Base-by-base conservation (phyloP, 1,140 invertebrate genomes). In the Gonioctena quinquepunctata region DNA sequence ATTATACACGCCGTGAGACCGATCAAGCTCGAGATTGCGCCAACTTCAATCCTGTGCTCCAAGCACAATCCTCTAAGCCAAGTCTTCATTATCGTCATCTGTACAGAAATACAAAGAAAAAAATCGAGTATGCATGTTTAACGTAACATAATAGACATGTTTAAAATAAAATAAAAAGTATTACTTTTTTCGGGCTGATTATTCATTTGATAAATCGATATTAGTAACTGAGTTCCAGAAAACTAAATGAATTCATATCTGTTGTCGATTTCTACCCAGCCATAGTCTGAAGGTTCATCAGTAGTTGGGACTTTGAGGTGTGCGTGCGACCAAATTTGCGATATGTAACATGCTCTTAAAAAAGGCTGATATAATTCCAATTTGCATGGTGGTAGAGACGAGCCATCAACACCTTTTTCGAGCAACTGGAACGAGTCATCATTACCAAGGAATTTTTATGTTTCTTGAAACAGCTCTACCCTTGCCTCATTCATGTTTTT, bases 311-410 rank as follows among this genome's bases (percentile, higher is more conserved):
- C 13, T 11, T 64, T 63, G 16, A 61, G 54, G 49, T 71, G 33
- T 61, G 59, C 56, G 33, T 71, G 52, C 61, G 28, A 42, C 69
- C 54, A 68, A 48, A 71, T 8, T 21, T 66, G 60, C 19, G 59
- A 33, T 13, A 71, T 25, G 16, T 71, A 68, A 13, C 56, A 52
- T 33, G 62, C 33, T 50, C 27, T 21, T 26, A 61, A 63, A 49
- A 68, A 67, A 61, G 67, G 65, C 16, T 71, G 57, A 56, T 49
- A 28, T 25, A 68, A 62, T 62, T 71, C 57, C 13, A 65, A 19
- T 68, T 68, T 68, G 61, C 69, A 71, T 5, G 56, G 56, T 52
- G 69, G 69, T 26, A 71, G 21, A 62, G n/a, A 19, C 13, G 1
- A 63, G 18, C 42, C n/a, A 21, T 48, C 28, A 26, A 59, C 49